These are phyloP conservation scores for Falco rusticolus DNA, from an alignment of 2,797 vertebrate genomes.

Conservation along the genomic window DNA sequence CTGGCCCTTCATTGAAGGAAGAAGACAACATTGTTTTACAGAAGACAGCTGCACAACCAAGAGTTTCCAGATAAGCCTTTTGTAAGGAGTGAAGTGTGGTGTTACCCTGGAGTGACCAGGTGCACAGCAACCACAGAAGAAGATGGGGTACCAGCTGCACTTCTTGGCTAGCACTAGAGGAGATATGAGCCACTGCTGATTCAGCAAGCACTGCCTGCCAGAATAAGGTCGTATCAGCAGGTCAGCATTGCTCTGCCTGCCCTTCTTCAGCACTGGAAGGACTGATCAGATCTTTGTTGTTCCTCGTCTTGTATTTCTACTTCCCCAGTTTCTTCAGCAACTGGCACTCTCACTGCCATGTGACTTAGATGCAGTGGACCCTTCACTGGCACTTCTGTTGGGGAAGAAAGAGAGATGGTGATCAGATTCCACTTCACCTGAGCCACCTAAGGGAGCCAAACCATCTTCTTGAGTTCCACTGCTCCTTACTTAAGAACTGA, in stretches of 20 bases:
- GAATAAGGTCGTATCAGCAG: not conserved
- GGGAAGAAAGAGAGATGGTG: not conserved
- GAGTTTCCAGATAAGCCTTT: not conserved
- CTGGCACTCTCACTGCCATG: not conserved
- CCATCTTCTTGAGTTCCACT: not conserved
- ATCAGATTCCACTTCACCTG: not conserved
- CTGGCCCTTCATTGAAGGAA: not conserved
- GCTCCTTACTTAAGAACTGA: not conserved
- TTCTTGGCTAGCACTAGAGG: not conserved
- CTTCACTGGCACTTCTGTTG: not conserved
- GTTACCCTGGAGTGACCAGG: not conserved
- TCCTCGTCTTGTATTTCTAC: not conserved
- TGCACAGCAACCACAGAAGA: not conserved
- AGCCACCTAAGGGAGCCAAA: not conserved
- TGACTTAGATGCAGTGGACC: not conserved
- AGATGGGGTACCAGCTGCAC: not conserved
- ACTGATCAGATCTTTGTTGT: not conserved
- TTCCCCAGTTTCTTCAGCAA: not conserved
- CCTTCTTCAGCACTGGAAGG: not conserved
- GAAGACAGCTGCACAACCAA: not conserved
- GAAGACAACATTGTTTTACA: not conserved
- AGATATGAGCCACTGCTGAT: not conserved
- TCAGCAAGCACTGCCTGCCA: conserved; percentile 14
- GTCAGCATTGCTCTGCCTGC: not conserved
- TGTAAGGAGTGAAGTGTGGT: not conserved